Evolutionary conservation across 2,888 invertebrate genomes (phyloP), one percentile per base, ranked within the genome.

Genomic region (Polia nebulosa): DNA sequence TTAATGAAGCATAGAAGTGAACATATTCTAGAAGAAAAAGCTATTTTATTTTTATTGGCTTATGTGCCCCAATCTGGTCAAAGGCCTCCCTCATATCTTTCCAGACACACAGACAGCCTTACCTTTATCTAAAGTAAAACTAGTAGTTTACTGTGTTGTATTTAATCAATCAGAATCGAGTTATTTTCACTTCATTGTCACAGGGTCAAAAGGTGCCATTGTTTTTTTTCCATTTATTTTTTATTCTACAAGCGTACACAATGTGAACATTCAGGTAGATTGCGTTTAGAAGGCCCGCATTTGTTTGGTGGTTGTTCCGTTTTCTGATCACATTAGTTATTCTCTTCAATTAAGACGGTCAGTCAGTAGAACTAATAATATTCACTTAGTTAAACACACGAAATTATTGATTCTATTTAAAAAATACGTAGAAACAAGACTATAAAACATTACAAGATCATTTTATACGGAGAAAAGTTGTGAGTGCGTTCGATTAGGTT

Each of bases 181-280:
- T 61, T 68, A 64, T 62, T 81, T 72, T 65, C 41, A 77, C 51
- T 72, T 72, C 63, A 61, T 45, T 81, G 64, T 67, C 60, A 52
- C 68, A 53, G 67, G 67, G 61, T 78, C 64, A 78, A 53, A 56
- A 78, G 59, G 59, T 45, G 34, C 44, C 20, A 49, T 76, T 66
- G 74, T 64, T 63, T 61, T 67, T 78, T 73, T 78, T 71, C 17
- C 29, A 11, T 27, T 45, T 39, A 22, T 52, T 77, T 69, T 78
- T 80, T 59, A 39, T 51, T 15, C 34, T 41, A 41, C 45, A 34
- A 53, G 62, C 57, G 47, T 17, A 34, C 59, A 60, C 63, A 78
- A 78, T 57, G 56, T 59, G 49, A 58, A 27, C 57, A 67, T 67
- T 76, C n/a, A 17, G 27, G 25, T 58, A 75, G 34, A 45, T 73